Conservation (phyloP, 2,113 vertebrate species). For the Chionodraco myersi region DNA sequence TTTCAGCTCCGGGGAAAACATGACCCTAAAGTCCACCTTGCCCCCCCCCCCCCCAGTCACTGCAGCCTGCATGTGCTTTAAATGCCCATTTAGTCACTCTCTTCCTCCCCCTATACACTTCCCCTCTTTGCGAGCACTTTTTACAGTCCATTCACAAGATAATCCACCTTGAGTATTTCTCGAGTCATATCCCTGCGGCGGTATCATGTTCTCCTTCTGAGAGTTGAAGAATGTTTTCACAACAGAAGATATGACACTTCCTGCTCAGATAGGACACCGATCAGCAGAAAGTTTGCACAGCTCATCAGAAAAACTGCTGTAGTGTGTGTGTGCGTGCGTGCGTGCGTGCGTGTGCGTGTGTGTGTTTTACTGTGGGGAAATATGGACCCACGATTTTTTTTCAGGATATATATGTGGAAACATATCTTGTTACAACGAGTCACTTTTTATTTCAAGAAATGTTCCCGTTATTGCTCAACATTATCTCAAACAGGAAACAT, state of each 20-base stretch:
- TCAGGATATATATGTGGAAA: neutral
- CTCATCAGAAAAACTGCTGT: slow-evolving; percentile 16
- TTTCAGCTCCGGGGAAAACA: slow-evolving; percentile 51
- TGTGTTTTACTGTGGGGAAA: neutral
- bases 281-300: slow-evolving; percentile 60
- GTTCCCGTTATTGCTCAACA: neutral
- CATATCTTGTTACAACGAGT: neutral
- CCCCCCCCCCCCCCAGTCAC: slow-evolving; percentile 19
- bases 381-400: neutral
- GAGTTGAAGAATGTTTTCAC: slow-evolving; percentile 38
- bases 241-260: slow-evolving; percentile 48
- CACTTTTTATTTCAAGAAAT: neutral
- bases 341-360: neutral
- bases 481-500: too few relatives aligned
- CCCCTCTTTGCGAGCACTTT: neutral
- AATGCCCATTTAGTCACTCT: slow-evolving; percentile 11
- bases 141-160: slow-evolving; percentile 28
- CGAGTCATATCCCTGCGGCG: neutral
- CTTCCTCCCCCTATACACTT: neutral
- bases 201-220: slow-evolving; percentile 30
- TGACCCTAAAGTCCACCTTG: slow-evolving; percentile 56
- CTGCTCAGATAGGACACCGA: slow-evolving; percentile 53
- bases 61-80: slow-evolving; percentile 15
- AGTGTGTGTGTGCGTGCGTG: neutral
- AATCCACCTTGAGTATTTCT: slow-evolving; percentile 7